Percentiles rank a stretch among this genome's conserved stretches.
phyloP scores from a whole-genome alignment of 1,140 invertebrate genomes.

The Ceratosolen fusciceps region DNA sequence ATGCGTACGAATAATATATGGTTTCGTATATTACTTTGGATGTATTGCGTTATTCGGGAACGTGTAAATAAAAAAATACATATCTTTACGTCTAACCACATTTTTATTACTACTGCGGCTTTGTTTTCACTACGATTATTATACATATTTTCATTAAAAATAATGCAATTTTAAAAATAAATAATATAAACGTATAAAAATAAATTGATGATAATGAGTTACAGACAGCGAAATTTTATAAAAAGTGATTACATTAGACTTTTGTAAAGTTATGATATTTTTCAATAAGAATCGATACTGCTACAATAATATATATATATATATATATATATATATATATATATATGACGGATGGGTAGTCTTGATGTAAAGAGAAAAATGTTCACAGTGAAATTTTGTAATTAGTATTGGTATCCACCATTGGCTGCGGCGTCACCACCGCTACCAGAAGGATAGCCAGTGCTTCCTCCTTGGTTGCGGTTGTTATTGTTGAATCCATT shows the following conservation, averaged over 20 bases:
- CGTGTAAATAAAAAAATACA: conserved; percentile 41
- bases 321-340: conserved; percentile 30
- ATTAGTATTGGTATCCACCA: conserved; percentile 70
- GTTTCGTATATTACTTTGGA: background rate
- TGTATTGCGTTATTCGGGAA: background rate
- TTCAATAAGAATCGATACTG: conserved; percentile 44
- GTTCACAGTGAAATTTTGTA: conserved; percentile 48
- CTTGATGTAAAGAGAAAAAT: conserved; percentile 33
- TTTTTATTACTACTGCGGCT: conserved; percentile 50
- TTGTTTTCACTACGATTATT: conserved; percentile 48
- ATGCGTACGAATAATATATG: background rate
- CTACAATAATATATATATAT: conserved; percentile 32
- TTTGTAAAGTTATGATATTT: conserved; percentile 38
- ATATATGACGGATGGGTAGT: conserved; percentile 39
- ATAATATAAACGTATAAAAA: conserved; percentile 39
- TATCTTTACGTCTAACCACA: conserved; percentile 47
- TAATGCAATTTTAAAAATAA: conserved; percentile 49
- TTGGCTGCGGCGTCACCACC: conserved; percentile 67
- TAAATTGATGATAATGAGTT: conserved; percentile 30
- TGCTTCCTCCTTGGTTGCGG: conserved; percentile 50
- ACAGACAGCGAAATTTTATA: conserved; percentile 34
- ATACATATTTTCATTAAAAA: conserved; percentile 38
- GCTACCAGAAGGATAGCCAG: conserved; percentile 65
- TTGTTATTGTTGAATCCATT: conserved; percentile 50
- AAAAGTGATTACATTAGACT: conserved; percentile 37